A percentile compares a stretch with the other conserved stretches of the same genome.
phyloP scores from a whole-genome alignment of 2,797 vertebrate species.

The Neosilurus hyrtlii region DNA sequence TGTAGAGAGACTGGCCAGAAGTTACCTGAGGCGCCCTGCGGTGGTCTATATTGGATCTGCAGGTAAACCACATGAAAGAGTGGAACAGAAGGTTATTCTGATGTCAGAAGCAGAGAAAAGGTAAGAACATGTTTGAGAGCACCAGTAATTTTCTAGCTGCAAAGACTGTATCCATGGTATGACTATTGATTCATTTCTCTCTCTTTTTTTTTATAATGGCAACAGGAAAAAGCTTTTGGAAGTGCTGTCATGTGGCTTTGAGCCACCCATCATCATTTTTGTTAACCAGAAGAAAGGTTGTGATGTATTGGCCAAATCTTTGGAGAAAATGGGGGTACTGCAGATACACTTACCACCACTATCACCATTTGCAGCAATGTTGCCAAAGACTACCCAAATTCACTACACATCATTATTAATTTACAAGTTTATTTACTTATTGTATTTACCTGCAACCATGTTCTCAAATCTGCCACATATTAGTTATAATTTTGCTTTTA shows the following conservation, averaged over 20 bases:
- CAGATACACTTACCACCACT: not conserved
- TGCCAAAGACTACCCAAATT: not conserved
- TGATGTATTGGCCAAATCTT: constrained; percentile 93
- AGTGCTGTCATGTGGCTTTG: constrained; percentile 90
- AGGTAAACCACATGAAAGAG: constrained; percentile 96
- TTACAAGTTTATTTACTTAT: not conserved
- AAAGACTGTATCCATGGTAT: not conserved
- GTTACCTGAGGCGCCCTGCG: constrained; percentile 90
- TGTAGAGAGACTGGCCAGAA: constrained; percentile 91
- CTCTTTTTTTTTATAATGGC: not conserved
- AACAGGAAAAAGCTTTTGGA: constrained; percentile 93
- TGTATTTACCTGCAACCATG: not conserved
- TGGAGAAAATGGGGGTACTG: constrained; percentile 97
- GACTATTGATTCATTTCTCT: not conserved
- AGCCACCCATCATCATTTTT: constrained; percentile 98
- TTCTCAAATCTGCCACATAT: too few relatives aligned
- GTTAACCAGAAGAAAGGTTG: constrained; percentile 99
- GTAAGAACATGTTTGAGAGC: constrained; percentile 61
- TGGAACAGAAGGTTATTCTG: constrained; percentile 97
- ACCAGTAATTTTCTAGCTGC: not conserved
- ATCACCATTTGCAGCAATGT: not conserved
- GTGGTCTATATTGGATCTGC: constrained; percentile 98
- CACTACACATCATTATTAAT: not conserved
- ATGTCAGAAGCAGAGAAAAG: constrained; percentile 97
- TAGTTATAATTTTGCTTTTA: too few relatives aligned